Percentiles rank a stretch among this genome's conserved stretches.
These are phyloP conservation scores for Xylophagus ater DNA, from an alignment of 2,888 invertebrate species.

Conservation along the genomic window DNA sequence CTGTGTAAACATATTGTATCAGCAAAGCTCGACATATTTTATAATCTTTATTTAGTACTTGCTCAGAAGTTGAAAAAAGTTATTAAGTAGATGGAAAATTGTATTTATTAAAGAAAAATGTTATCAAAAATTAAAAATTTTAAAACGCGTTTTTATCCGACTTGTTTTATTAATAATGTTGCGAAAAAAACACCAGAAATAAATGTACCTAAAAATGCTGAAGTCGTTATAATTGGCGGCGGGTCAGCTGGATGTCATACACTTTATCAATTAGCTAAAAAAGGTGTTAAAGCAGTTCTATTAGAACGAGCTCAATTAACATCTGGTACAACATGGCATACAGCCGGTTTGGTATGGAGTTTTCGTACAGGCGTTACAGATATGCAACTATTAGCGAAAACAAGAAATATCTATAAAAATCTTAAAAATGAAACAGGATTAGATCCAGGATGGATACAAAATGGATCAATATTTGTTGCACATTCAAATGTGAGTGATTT, in stretches of 20 bases:
- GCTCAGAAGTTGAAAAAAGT: too few relatives aligned
- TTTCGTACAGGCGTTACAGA: constrained; percentile 67
- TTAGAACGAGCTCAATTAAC: constrained; percentile 68
- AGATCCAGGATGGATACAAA: constrained; percentile 67
- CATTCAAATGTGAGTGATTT: too few relatives aligned
- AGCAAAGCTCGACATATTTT: too few relatives aligned
- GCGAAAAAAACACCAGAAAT: too few relatives aligned
- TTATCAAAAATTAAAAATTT: too few relatives aligned
- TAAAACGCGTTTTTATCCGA: too few relatives aligned
- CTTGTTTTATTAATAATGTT: too few relatives aligned
- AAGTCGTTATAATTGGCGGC: constrained; percentile 74
- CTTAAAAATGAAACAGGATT: constrained; percentile 63
- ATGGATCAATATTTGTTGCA: constrained; percentile 75
- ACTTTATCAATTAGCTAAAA: constrained; percentile 64
- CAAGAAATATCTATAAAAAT: constrained; percentile 48
- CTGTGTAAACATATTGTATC: too few relatives aligned
- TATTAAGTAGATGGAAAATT: too few relatives aligned
- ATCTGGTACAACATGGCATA: constrained; percentile 49
- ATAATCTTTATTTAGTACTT: too few relatives aligned
- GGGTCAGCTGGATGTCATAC: constrained; percentile 82
- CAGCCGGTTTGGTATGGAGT: constrained; percentile 58
- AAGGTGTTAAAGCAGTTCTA: constrained; percentile 64
- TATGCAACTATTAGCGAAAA: constrained; percentile 54
- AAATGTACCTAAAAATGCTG: constrained; percentile 41
- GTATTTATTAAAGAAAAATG: too few relatives aligned